Evolutionary conservation across 2,113 vertebrate genomes (phyloP), one percentile per base, ranked within the genome.

Genomic region (Xyrauchen texanus): DNA sequence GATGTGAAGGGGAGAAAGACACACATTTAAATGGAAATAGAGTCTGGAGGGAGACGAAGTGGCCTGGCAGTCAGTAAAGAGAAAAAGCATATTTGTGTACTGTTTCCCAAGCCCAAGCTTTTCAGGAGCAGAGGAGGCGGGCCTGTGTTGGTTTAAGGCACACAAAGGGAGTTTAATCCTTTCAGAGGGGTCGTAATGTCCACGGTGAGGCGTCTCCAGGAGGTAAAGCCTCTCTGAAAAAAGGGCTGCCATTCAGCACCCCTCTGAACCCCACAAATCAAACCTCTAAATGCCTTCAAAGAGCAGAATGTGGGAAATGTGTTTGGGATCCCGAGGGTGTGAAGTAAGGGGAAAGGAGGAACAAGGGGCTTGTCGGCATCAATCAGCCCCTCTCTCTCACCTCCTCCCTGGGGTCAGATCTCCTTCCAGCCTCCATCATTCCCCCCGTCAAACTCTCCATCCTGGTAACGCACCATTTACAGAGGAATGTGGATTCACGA

Each of bases 11-110:
- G 65, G 74, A 65, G 58, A 91, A 93, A 92, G 94, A 93, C 94
- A 92, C 80, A 93, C 91, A 96, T 98, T 98, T 93, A 94, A 93
- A 98, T 98, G 95, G 94, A 95, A 96, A 98, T 95, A 87, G 91
- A 91, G 94, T 93, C 92, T 93, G 93, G 90, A 94, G 77, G 68
- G 68, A 79, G 68, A 79, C 51, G 91, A 91, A 93, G 93, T 93
- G 92, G 94, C 94, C 93, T 90, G 91, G 93, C 93, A 91, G 93
- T 91, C 87, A 88, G 92, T 89, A 88, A 62, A 72, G 76, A 91
- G 86, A 87, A 81, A 95, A 94, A 93, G 94, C 93, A 91, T 94
- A 96, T 95, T 95, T 96, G 94, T 96, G 93, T 95, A 94, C 78
- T 91, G 94, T 95, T 96, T 96, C 95, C 94, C 93, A 92, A 94